Conservation (phyloP, 2,113 vertebrate genomes). For the Onychostoma macrolepis region DNA sequence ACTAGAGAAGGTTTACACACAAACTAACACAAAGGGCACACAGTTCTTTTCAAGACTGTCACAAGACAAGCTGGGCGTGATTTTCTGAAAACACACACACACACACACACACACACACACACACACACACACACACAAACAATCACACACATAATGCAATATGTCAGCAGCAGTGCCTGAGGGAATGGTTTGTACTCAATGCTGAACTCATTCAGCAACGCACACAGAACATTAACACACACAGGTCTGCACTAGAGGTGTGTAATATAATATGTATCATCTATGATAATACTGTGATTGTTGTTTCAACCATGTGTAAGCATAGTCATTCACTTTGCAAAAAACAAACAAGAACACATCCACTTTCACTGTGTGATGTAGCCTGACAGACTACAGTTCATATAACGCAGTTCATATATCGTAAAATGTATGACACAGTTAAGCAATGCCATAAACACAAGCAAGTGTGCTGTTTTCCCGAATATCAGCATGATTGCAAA, state of each 20-base stretch:
- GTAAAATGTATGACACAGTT: not conserved
- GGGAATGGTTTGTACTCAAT: constrained; percentile 18
- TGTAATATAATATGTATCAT: not conserved
- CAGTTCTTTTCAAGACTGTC: constrained; percentile 6
- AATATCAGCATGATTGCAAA: not conserved
- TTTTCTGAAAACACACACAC: constrained; percentile 22
- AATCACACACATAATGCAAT: not conserved
- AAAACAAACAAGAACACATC: not conserved
- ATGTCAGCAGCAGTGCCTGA: not conserved
- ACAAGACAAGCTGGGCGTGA: constrained; percentile 16
- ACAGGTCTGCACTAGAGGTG: not conserved
- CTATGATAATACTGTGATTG: not conserved
- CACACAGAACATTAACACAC: constrained; percentile 8
- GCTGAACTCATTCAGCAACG: constrained; percentile 13
- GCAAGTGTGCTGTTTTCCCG: not conserved
- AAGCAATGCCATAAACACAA: not conserved
- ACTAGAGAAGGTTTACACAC: not conserved
- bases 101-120: not conserved
- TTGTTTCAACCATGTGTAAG: not conserved
- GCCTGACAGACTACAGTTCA: not conserved
- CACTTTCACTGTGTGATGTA: not conserved
- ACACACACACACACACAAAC: constrained; percentile 26
- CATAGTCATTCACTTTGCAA: not conserved
- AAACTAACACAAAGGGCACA: constrained; percentile 6
- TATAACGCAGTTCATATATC: not conserved